phyloP scores from a whole-genome alignment of 2,888 invertebrate species.

The Molorchus minor region DNA sequence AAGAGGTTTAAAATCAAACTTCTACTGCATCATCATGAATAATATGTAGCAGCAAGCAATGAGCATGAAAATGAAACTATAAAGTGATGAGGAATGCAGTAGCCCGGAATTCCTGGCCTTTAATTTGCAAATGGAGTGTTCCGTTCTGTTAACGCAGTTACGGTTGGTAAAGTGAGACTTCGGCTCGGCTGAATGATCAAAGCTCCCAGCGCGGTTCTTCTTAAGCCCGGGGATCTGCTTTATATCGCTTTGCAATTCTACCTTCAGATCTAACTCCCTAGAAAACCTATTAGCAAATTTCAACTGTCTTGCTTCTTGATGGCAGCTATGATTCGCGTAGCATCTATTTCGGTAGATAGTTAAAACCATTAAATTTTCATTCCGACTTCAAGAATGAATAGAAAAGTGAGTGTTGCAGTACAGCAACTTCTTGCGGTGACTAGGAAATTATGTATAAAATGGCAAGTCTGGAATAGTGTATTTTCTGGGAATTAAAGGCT shows the following conservation, averaged over 20 bases:
- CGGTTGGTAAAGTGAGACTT: slow-evolving; percentile 37
- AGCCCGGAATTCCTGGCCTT: slow-evolving; percentile 59
- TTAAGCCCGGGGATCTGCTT: slow-evolving; percentile 25
- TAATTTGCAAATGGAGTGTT: slow-evolving; percentile 62
- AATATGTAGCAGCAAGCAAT: slow-evolving; percentile 51
- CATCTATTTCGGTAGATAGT: too few species aligned
- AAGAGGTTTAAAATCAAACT: not conserved
- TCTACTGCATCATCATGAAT: slow-evolving; percentile 47
- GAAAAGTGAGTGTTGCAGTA: too few species aligned
- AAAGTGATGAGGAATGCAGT: slow-evolving; percentile 56
- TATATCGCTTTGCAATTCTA: slow-evolving; percentile 17
- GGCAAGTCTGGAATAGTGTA: too few species aligned
- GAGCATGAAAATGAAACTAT: slow-evolving; percentile 52
- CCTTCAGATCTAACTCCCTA: slow-evolving; percentile 16
- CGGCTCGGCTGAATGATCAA: slow-evolving; percentile 52
- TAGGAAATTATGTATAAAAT: too few species aligned
- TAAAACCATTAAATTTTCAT: too few species aligned
- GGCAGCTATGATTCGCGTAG: not conserved
- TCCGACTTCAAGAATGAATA: too few species aligned
- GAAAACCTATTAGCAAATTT: slow-evolving; percentile 1
- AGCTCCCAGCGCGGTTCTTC: slow-evolving; percentile 37
- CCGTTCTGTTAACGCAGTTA: slow-evolving; percentile 54
- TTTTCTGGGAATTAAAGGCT: too few species aligned
- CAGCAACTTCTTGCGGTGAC: too few species aligned
- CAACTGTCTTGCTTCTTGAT: not conserved